Evolutionary conservation across 2,113 vertebrate genomes (phyloP), one percentile per base, ranked within the genome.

Genomic region (Ploceus nigricollis): DNA sequence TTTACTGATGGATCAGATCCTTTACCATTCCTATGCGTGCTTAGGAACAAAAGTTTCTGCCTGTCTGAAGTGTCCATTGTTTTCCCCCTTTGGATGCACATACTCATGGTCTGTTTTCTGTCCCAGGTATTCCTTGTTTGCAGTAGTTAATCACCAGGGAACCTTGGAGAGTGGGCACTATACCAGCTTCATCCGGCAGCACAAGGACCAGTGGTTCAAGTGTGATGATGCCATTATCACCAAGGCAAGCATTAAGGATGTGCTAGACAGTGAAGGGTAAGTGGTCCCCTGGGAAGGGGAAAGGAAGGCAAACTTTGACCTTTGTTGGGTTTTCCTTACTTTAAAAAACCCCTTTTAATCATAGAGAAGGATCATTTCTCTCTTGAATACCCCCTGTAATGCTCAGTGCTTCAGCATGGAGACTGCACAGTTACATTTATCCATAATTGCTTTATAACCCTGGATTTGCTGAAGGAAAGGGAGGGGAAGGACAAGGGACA

Each of bases 181-280:
- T 94, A 99, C 99, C 97, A 99, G 99, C 97, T 99, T 99, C 97
- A 99, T 99, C 98, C 98, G 99, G 85, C 99, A 99, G 98, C 99
- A 99, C 98, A 99, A 99, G 98, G 99, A 99, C 98, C 99, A 99
- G 98, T 99, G 99, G 99, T 99, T 99, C 98, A 99, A 99, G 96
- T 99, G 99, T 97, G 99, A 99, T 33, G 99, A 99, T 28, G 99
- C 99, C 96, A 99, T 99, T 97, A 99, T 99, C 98, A 99, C 99
- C 97, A 99, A 99, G 98, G 99, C 99, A 98, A 99, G 99, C 99
- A 99, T 99, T 97, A 99, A 99, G 96, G 99, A 99, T 42, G 99
- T 99, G 93, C 98, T 99, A 97, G 99, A 99, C 98, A 99, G 99
- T 28, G 99, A 99, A 98, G 99, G 99, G 99, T 99, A 92, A 91